Percentiles rank a stretch among this genome's conserved stretches.
Evolutionary conservation across 1,140 invertebrate species (phyloP).

Genomic region (Trinorchestia longiramus): DNA sequence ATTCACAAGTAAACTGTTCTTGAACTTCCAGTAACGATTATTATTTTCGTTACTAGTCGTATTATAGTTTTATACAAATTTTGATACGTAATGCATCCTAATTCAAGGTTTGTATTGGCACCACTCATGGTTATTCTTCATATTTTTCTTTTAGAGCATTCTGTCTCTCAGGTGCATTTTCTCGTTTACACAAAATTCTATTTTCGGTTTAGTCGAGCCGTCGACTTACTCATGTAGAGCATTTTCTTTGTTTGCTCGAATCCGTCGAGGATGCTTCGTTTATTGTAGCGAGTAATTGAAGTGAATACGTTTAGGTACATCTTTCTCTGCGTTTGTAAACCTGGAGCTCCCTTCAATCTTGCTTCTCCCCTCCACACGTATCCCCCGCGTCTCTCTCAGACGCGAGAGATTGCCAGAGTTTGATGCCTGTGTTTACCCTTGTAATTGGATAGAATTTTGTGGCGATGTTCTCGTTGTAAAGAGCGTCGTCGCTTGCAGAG

Average conservation of each 20-base stretch:
- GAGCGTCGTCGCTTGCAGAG: conserved; percentile 50
- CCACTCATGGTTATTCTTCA: neutral
- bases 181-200: neutral
- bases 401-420: conserved; percentile 24
- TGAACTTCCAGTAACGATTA: neutral
- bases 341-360: neutral
- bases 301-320: conserved; percentile 25
- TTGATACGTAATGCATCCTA: neutral
- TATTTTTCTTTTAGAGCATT: neutral
- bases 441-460: conserved; percentile 44
- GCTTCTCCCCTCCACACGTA: neutral
- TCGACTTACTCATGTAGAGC: neutral
- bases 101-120: neutral
- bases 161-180: neutral
- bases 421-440: conserved; percentile 24
- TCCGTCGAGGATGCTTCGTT: neutral
- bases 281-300: neutral
- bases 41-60: neutral
- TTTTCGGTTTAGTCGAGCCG: neutral
- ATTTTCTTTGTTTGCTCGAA: neutral
- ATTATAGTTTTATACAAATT: neutral
- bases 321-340: neutral
- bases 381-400: neutral
- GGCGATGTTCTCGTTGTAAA: conserved; percentile 46
- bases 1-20: neutral